Base-by-base conservation (phyloP, 35 echinoderm and acorn worm genomes). In the Anneissia japonica region DNA sequence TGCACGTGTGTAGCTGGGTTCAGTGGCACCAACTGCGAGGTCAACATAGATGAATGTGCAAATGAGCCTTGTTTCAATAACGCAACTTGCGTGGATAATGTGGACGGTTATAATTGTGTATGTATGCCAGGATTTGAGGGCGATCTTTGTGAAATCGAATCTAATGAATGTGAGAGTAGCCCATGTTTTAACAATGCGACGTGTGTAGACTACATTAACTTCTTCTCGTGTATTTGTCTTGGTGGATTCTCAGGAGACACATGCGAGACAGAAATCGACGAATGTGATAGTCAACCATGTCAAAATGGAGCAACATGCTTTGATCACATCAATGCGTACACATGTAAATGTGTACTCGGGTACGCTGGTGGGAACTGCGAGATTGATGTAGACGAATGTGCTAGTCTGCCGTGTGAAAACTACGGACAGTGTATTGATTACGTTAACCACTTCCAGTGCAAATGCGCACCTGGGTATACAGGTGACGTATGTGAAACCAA, bases 131-230 rank as follows among this genome's bases (percentile, higher is more conserved):
- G 76, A 32, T 77, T 77, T 26, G 76, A 34, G 11, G 31, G 76
- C 34, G 9, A 11, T 39, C 26, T 38, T 0, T 81, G 79, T 81
- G 79, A 81, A 39, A 38, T 81, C 30, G 79, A 81, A 39, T 23
- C 38, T 26, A 39, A 81, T 30, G 79, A 81, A 39, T 81, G 79
- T 26, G 35, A 81, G 12, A 81, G 79, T 81, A 40, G 40, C 37
- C 79, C 79, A 30, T 81, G 79, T 40, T 1, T 21, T 17, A 38
- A 81, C 37, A 29, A 40, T 35, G 35, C 10, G 13, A 36, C n/a
- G 38, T 81, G 79, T 37, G 30, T 26, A 11, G 79, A 81, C 23
- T 0, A 81, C 17, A 39, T 81, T 40, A 81, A 81, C 37, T 64
- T 64, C 51, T 64, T 64, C 19, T 64, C 19, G 19, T 64, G 51